A percentile compares a stretch with the other conserved stretches of the same genome.
Conservation (phyloP, 1,140 invertebrate species). For the Homarus americanus region DNA sequence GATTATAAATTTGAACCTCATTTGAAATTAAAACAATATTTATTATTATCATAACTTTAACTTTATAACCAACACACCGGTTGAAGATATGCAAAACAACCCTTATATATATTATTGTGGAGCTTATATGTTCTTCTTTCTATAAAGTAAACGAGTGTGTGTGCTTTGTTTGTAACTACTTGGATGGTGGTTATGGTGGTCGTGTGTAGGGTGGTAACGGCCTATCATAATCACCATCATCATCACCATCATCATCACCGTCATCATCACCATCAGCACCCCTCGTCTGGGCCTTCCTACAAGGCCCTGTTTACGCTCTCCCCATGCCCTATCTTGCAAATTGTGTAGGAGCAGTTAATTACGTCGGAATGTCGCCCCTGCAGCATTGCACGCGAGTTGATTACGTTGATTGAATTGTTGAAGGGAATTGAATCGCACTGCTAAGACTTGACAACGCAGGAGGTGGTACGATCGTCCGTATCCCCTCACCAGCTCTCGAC, state of each 20-base stretch:
- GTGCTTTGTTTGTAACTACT: not conserved
- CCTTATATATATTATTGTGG: not conserved
- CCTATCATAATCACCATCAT: not conserved
- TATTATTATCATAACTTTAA: not conserved
- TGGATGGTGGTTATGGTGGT: too few species aligned
- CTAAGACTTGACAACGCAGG: slow-evolving; percentile 61
- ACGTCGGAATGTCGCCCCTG: slow-evolving; percentile 68
- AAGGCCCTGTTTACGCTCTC: not conserved
- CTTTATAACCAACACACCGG: not conserved
- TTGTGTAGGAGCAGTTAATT: slow-evolving; percentile 70
- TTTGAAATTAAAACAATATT: not conserved
- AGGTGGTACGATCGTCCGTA: slow-evolving; percentile 42
- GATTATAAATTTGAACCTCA: not conserved
- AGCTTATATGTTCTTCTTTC: not conserved
- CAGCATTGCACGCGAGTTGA: slow-evolving; percentile 71
- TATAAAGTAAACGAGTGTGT: not conserved
- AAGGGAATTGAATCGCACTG: slow-evolving; percentile 70
- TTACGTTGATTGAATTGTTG: slow-evolving; percentile 73
- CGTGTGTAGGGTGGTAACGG: not conserved
- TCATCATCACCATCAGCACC: not conserved
- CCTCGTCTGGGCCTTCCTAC: not conserved
- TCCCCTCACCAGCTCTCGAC: slow-evolving; percentile 13
- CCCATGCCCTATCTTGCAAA: slow-evolving; percentile 55
- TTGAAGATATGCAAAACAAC: not conserved
- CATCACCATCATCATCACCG: slow-evolving; percentile 17